Evolutionary conservation across 2,797 vertebrate species (phyloP), one percentile per base, ranked within the genome.

Genomic region (Syngnathus rostellatus): DNA sequence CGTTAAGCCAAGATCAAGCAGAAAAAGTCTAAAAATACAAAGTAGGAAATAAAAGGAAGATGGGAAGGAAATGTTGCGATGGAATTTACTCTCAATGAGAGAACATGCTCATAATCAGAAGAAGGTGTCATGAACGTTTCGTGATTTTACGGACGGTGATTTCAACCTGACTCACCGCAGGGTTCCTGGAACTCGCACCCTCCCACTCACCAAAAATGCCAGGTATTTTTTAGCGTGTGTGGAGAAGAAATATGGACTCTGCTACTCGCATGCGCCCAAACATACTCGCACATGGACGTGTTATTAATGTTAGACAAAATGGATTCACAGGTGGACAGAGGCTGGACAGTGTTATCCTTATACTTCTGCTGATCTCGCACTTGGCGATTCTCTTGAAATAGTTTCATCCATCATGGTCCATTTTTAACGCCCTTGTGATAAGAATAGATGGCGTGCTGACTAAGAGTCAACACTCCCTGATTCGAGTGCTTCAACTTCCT

Each of bases 241-340:
- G 72, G 74, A 46, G 81, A 76, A 75, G 68, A 45, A 64, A 65
- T 12, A 54, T n/a, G 2, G 62, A 64, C 37, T 67, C 40, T 1
- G 7, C 16, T 59, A 31, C 31, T 31, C 31, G 3, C 73, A 77
- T 82, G 82, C 68, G 68, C 72, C 64, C 58, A 57, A 64, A 68
- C 54, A 66, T 69, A 72, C 69, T 64, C 81, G 75, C 68, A 76
- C 80, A 79, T 83, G 77, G 85, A 72, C 71, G 76, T 87, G 87
- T 88, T 89, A 86, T 90, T 84, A 64, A 72, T 69, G 65, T 50
- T 70, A 86, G 85, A 89, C 87, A 88, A 89, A 86, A 82, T 85
- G 82, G 72, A 50, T 17, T 17, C 19, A n/a, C 7, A 7, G 85
- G 83, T 90, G 73, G 90, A 91, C 90, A 86, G 68, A 61, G 71